Base-by-base conservation (phyloP, 2,797 vertebrate genomes). In the Acrossocheilus fasciatus region DNA sequence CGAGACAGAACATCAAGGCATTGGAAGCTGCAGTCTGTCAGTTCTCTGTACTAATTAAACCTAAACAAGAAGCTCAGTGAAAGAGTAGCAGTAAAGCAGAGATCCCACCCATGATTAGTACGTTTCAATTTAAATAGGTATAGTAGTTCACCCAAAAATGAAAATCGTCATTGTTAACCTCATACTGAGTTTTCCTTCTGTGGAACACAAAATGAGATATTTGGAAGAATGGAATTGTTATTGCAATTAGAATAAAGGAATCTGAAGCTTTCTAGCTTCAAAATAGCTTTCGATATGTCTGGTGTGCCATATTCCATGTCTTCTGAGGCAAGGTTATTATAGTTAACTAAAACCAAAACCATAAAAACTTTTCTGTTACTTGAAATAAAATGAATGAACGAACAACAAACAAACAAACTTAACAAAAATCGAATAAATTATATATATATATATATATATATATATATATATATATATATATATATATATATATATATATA, bases 1-100 rank as follows among this genome's bases (percentile, higher is more conserved):
- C 95, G 93, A 94, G 93, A 92, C 74, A 90, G 50, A 95, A 95
- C 95, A 96, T 96, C 95, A 96, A 96, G 94, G 93, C 94, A 94
- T 91, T 93, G 87, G 89, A 91, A 94, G 94, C 92, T 91, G 93
- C 84, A 90, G 93, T 91, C 92, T 95, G 94, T 95, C 94, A 93
- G 93, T 93, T 94, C 92, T 94, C 93, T 94, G 92, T 93, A 92
- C 94, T 94, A 95, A 96, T 95, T 95, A 95, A 95, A 96, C 93
- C 94, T 92, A 95, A 93, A 95, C 91, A 91, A 92, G 92, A 91
- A 91, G 70, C 83, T 89, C 86, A 92, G 89, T 92, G 90, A 93
- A 90, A 92, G 15, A 30, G 89, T 84, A 92, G 90, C 93, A 95
- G 88, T 85, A 89, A 91, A 88, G 89, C 89, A 91, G 89, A 90